Base-by-base conservation (phyloP, 2,797 vertebrate genomes). In the Podarcis lilfordi region DNA sequence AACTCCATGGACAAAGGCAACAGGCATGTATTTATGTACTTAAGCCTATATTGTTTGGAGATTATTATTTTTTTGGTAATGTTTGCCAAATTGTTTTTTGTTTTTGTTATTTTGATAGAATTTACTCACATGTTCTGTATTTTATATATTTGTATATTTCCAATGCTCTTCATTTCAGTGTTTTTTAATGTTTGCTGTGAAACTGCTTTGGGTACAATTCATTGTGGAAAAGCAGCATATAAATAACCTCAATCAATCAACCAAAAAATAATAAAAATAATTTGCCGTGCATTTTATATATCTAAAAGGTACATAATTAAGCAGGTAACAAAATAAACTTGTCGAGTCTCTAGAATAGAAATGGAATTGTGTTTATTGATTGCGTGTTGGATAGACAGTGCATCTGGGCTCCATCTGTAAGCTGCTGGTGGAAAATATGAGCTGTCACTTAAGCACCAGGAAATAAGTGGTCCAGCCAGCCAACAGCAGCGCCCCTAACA, bases 401-500 rank as follows among this genome's bases (percentile, higher is more conserved):
- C 0, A 2, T 82, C 72, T 79, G 61, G 45, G 50, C 35, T n/a
- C 1, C 25, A 61, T 66, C 55, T 0, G 15, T 3, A n/a, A 74
- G 82, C 50, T 78, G 74, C 76, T 10, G 81, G 1, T 64, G 79
- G 71, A 23, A 32, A 15, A 13, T 9, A 2, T 32, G 15, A 83
- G 74, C 88, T 84, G 91, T 97, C 94, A 98, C 96, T 98, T 99
- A n/a, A 98, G 98, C 93, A 99, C 98, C 92, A 98, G 96, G 83
- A 98, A 98, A 72, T 98, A 99, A 1, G 99, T 99, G 25, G 98
- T 99, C 99, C 99, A 99, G 91, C 98, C 98, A 0, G 99, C 98
- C 8, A 99, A 96, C 80, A 99, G 96, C 95, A 99, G 96, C 0
- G 98, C 98, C 21, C 98, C 98, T 0, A 99, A 96, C 92, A 99